Evolutionary conservation across 2,797 vertebrate species (phyloP).

Genomic region (Chrysocyon brachyurus): DNA sequence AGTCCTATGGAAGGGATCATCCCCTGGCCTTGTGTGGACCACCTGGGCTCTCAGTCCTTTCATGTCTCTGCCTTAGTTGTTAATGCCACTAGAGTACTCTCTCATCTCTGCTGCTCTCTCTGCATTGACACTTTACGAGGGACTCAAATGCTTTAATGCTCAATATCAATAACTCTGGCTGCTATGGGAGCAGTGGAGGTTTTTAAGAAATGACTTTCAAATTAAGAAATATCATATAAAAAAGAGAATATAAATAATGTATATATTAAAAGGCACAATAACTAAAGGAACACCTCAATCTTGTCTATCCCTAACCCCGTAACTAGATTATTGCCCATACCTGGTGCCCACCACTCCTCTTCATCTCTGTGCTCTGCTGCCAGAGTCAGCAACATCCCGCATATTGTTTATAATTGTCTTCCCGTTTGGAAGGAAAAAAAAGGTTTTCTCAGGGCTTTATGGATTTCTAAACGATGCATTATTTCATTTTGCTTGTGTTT

Average conservation of each 20-base stretch:
- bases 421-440: background rate
- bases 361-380: background rate
- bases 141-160: background rate
- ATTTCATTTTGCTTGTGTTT: background rate
- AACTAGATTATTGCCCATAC: background rate
- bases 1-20: background rate
- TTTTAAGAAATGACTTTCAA: constrained; percentile 6
- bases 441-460: background rate
- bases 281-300: background rate
- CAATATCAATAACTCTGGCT: background rate
- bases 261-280: background rate
- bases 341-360: background rate
- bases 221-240: background rate
- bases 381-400: background rate
- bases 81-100: background rate
- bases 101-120: background rate
- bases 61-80: background rate
- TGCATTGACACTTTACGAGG: background rate
- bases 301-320: too few relatives aligned
- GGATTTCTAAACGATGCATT: background rate
- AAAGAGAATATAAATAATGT: background rate
- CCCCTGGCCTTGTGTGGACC: too few relatives aligned
- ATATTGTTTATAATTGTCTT: background rate
- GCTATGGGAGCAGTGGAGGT: background rate
- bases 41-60: background rate